A percentile compares a stretch with the other conserved stretches of the same genome.
These are phyloP conservation scores for Cirrhinus molitorella DNA, from an alignment of 2,797 vertebrate species.

Conservation along the genomic window DNA sequence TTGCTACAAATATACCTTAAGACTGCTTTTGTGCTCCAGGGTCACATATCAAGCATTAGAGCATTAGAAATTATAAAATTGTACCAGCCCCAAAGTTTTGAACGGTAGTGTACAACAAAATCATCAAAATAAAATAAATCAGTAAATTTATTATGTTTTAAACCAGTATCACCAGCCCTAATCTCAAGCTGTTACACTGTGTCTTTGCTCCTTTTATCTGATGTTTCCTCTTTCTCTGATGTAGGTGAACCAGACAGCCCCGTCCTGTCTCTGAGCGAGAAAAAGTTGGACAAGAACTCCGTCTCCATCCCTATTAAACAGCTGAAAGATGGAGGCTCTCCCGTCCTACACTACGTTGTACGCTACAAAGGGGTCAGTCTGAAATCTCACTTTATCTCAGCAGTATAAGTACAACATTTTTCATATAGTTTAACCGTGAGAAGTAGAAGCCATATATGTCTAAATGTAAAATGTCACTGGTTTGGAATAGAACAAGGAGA, in stretches of 20 bases:
- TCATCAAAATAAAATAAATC: no score
- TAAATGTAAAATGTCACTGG: not conserved
- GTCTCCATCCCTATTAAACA: slow-evolving; percentile 63
- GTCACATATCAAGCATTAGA: no score
- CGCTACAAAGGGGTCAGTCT: slow-evolving; percentile 64
- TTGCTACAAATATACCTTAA: no score
- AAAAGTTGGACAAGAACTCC: slow-evolving; percentile 57
- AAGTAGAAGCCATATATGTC: not conserved
- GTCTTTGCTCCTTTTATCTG: not conserved
- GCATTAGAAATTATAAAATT: no score
- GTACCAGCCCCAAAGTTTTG: not conserved
- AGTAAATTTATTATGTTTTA: no score
- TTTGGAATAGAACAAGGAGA: slow-evolving; percentile 50
- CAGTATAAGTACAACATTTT: not conserved
- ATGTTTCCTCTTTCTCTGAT: slow-evolving; percentile 1
- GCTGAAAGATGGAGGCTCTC: slow-evolving; percentile 49
- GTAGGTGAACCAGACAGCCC: slow-evolving; percentile 66
- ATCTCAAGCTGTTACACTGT: not conserved
- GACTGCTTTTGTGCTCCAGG: no score
- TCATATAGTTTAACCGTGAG: not conserved
- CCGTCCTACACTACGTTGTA: slow-evolving; percentile 58
- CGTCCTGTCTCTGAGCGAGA: slow-evolving; percentile 36
- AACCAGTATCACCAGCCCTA: not conserved
- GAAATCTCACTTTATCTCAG: not conserved
- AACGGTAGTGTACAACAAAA: not conserved